phyloP scores from a whole-genome alignment of 2,888 invertebrate genomes.

The Conus canariensis region DNA sequence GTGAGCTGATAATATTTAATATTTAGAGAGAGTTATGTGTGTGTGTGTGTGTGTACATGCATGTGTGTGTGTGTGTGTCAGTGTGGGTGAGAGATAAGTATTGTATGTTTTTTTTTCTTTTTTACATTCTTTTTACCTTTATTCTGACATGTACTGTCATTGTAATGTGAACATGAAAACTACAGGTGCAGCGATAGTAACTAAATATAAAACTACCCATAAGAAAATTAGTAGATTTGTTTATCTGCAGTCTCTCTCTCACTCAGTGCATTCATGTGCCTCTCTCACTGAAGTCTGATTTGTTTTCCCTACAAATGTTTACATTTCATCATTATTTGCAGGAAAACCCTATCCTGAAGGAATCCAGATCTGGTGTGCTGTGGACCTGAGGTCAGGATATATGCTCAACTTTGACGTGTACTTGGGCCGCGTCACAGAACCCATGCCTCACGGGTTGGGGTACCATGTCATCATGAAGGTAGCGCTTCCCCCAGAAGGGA shows the following conservation, averaged over 20 bases:
- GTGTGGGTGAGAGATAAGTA: not conserved
- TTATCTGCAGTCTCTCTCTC: too few relatives aligned
- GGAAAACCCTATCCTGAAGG: slow-evolving; percentile 9
- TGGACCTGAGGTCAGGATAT: not conserved
- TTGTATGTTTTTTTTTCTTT: not conserved
- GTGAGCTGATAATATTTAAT: not conserved
- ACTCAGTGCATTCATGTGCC: too few relatives aligned
- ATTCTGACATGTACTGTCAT: too few relatives aligned
- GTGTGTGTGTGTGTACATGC: not conserved
- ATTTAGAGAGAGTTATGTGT: not conserved
- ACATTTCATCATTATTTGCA: not conserved
- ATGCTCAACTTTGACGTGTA: slow-evolving; percentile 24
- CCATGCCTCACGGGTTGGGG: not conserved
- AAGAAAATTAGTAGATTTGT: not conserved
- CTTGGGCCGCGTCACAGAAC: too few relatives aligned
- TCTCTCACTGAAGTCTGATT: not conserved
- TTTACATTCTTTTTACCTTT: too few relatives aligned
- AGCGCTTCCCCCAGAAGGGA: not conserved
- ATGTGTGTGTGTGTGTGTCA: not conserved
- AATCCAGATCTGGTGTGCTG: slow-evolving; percentile 28
- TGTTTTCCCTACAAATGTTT: not conserved
- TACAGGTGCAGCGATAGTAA: too few relatives aligned
- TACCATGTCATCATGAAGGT: slow-evolving; percentile 1
- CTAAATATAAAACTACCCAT: not conserved
- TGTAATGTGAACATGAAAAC: too few relatives aligned